A percentile compares a stretch with the other conserved stretches of the same genome.
phyloP scores from a whole-genome alignment of 2,797 vertebrate species.

The Synanceia verrucosa region DNA sequence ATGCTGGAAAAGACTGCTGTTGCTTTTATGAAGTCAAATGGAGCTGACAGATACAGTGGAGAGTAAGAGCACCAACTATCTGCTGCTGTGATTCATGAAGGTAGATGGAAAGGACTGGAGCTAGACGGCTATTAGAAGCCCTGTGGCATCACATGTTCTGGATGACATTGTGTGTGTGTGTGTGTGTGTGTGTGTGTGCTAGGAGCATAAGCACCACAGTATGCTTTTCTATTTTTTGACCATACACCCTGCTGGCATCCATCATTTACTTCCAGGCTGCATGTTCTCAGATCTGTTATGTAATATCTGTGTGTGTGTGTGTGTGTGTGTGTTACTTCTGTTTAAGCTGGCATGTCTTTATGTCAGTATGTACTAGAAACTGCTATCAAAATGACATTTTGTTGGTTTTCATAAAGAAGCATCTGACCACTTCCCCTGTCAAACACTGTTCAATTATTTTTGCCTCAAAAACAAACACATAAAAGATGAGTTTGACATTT shows the following conservation, averaged over 20 bases:
- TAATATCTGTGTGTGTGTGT: background rate
- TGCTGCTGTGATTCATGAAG: background rate
- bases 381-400: background rate
- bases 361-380: background rate
- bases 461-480: background rate
- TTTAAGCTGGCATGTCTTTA: slow-evolving; percentile 8
- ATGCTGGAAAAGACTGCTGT: background rate
- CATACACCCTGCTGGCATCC: slow-evolving; percentile 4
- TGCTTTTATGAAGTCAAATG: background rate
- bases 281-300: slow-evolving; percentile 31
- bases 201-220: slow-evolving; percentile 2
- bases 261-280: slow-evolving; percentile 15
- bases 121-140: background rate
- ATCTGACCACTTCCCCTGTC: slow-evolving; percentile 46
- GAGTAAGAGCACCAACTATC: background rate
- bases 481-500: background rate
- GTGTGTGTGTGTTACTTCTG: background rate
- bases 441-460: background rate
- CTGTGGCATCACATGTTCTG: slow-evolving; percentile 8
- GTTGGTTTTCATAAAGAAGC: slow-evolving; percentile 37
- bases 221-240: background rate
- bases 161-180: background rate
- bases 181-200: slow-evolving; percentile 2
- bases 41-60: background rate
- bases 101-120: background rate